A percentile compares a stretch with the other conserved stretches of the same genome.
Conservation (phyloP, 2,113 vertebrate species). For the Neolamprologus tretocephalus region DNA sequence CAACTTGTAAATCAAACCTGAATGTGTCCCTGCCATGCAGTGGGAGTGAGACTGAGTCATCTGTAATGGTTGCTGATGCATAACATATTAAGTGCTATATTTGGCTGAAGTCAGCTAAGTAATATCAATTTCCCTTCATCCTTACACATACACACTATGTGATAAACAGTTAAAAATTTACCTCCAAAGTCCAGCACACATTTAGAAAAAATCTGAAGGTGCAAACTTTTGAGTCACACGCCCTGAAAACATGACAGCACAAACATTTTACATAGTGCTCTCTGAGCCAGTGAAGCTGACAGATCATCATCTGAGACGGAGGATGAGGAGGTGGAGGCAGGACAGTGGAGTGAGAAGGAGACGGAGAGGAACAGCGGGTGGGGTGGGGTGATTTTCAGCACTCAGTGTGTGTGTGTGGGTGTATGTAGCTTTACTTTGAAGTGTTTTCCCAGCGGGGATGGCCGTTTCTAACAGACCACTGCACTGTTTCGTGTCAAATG, state of each 20-base stretch:
- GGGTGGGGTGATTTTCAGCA: constrained; percentile 10
- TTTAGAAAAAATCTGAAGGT: neutral
- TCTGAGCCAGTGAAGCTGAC: constrained; percentile 13
- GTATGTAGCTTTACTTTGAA: constrained; percentile 38
- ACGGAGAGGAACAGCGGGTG: neutral
- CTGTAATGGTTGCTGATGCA: constrained; percentile 27
- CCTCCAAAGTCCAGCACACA: neutral
- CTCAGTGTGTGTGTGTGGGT: constrained; percentile 23
- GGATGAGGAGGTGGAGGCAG: constrained; percentile 12
- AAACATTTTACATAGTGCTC: neutral
- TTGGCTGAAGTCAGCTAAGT: constrained; percentile 8
- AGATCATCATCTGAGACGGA: constrained; percentile 28
- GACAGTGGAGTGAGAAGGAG: constrained; percentile 6
- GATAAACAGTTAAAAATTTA: neutral
- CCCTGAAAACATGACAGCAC: neutral
- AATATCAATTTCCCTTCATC: neutral
- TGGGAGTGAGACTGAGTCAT: constrained; percentile 19
- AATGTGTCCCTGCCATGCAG: neutral
- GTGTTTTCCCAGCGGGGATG: constrained; percentile 28
- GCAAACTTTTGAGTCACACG: neutral
- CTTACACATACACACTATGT: neutral
- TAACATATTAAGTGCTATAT: constrained; percentile 34
- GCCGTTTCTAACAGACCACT: constrained; percentile 31
- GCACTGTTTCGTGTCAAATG: constrained; percentile 6
- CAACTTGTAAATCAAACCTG: neutral